phyloP scores from a whole-genome alignment of 2,113 vertebrate genomes.

The Heptranchias perlo region DNA sequence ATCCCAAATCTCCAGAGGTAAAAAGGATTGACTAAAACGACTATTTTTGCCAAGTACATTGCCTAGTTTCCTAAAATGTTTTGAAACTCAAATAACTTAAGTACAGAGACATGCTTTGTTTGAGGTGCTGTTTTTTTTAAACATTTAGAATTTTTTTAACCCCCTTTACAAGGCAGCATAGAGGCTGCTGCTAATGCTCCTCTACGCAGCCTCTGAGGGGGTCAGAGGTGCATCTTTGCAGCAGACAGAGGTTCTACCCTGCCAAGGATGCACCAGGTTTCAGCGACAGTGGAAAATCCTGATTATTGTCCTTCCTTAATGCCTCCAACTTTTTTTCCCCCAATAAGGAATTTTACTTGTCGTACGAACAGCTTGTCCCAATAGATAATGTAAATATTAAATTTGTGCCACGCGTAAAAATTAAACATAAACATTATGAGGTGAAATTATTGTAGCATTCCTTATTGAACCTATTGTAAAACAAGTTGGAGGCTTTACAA shows the following conservation, averaged over 20 bases:
- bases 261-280: too few species aligned
- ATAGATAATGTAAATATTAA: not conserved
- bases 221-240: not conserved
- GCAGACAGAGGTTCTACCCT: not conserved
- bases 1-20: constrained; percentile 27
- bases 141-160: not conserved
- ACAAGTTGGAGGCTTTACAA: not conserved
- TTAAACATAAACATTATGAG: not conserved
- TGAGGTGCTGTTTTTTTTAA: not conserved
- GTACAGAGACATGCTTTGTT: not conserved
- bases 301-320: not conserved
- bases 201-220: not conserved
- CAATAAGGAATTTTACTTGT: not conserved
- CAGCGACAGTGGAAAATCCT: not conserved
- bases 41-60: not conserved
- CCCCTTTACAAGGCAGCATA: not conserved
- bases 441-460: not conserved
- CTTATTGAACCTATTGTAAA: not conserved
- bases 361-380: not conserved
- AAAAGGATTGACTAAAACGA: not conserved
- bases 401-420: not conserved
- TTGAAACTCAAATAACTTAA: not conserved
- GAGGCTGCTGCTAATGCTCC: not conserved
- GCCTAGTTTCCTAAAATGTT: not conserved
- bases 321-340: not conserved